Evolutionary conservation across 2,888 invertebrate genomes (phyloP).

Genomic region (Labia minor): DNA sequence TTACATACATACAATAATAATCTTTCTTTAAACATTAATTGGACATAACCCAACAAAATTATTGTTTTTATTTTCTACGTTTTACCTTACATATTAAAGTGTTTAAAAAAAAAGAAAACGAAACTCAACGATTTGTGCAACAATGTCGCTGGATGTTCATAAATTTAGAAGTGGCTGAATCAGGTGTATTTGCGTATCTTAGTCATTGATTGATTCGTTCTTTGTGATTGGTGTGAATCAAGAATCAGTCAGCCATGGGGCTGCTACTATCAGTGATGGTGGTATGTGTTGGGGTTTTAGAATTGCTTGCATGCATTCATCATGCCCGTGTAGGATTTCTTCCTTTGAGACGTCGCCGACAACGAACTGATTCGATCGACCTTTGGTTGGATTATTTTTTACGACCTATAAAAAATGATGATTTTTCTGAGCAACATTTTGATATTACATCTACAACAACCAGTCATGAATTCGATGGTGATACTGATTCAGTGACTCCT

Average conservation of each 20-base stretch:
- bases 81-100: background rate
- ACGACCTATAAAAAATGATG: background rate
- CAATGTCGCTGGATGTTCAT: background rate
- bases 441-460: background rate
- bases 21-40: background rate
- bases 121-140: background rate
- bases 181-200: background rate
- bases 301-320: slow-evolving; percentile 49
- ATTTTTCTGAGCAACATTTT: background rate
- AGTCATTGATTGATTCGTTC: background rate
- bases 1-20: background rate
- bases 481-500: background rate
- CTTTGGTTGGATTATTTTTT: slow-evolving; percentile 18
- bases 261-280: slow-evolving; percentile 62
- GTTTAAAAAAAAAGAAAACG: background rate
- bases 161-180: background rate
- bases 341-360: slow-evolving; percentile 21
- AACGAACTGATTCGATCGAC: background rate
- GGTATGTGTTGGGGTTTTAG: slow-evolving; percentile 62
- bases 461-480: background rate
- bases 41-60: background rate
- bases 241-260: slow-evolving; percentile 46
- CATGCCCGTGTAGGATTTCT: slow-evolving; percentile 41
- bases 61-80: background rate
- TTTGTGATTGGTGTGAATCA: background rate